These are phyloP conservation scores for Miltochrista miniata DNA, from an alignment of 2,888 invertebrate species.

Conservation along the genomic window DNA sequence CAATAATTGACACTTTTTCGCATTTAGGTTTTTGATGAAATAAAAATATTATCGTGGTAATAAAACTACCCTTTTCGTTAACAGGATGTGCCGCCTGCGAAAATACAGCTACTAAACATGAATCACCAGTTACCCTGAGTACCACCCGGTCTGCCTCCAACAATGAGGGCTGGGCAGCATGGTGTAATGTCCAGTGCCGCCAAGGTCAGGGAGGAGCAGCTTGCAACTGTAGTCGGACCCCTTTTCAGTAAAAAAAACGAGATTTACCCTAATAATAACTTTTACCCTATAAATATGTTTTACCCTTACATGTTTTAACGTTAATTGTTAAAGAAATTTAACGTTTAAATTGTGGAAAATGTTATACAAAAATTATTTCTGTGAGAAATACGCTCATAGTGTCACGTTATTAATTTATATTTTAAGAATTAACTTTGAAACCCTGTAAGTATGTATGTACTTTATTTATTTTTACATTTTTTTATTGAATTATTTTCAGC, in stretches of 20 bases:
- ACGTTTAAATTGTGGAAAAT: background rate
- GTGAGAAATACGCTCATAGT: no score
- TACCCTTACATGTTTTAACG: no score
- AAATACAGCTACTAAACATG: constrained; percentile 18
- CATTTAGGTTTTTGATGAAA: no score
- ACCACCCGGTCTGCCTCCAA: constrained; percentile 48
- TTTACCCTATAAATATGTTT: constrained; percentile 13
- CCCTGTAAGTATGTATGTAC: no score
- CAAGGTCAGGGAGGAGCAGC: constrained; percentile 89
- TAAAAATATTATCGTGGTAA: no score
- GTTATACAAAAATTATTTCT: constrained; percentile 3
- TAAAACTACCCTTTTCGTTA: constrained; percentile 1
- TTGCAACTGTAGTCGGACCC: constrained; percentile 89
- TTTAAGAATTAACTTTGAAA: no score
- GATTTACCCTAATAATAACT: constrained; percentile 5
- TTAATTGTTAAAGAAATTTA: background rate
- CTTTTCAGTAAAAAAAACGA: constrained; percentile 66
- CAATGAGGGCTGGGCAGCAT: constrained; percentile 83
- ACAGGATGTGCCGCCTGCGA: constrained; percentile 72
- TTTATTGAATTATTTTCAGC: no score
- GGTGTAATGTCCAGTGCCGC: constrained; percentile 86
- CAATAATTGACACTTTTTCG: no score
- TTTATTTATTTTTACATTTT: no score
- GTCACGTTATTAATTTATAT: no score
- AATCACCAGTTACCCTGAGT: constrained; percentile 10